A percentile compares a stretch with the other conserved stretches of the same genome.
phyloP scores from a whole-genome alignment of 2,888 invertebrate species.

The Drosophila multiciliata region DNA sequence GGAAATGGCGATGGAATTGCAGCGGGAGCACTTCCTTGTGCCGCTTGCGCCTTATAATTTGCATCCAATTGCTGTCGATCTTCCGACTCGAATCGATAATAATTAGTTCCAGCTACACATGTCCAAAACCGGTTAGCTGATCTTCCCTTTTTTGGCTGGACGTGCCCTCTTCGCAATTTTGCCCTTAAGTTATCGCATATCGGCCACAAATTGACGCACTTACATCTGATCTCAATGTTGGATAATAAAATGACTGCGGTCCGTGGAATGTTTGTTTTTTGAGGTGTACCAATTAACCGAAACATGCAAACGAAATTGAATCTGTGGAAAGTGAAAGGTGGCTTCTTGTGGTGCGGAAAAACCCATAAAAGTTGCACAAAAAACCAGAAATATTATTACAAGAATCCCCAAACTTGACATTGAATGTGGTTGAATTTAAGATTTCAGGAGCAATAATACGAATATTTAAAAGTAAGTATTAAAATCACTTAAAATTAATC shows the following conservation, averaged over 20 bases:
- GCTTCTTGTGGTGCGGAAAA: constrained; percentile 27
- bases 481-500: constrained; percentile 1
- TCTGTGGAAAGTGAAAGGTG: constrained; percentile 48
- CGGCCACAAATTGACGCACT: constrained; percentile 70
- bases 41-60: constrained; percentile 41
- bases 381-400: constrained; percentile 2
- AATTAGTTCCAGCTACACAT: constrained; percentile 52
- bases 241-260: constrained; percentile 48
- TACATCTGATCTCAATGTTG: constrained; percentile 64
- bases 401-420: constrained; percentile 20
- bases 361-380: constrained; percentile 27
- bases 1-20: constrained; percentile 35
- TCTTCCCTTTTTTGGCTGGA: constrained; percentile 21
- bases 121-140: constrained; percentile 45
- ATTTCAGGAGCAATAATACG: background rate
- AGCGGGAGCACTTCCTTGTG: constrained; percentile 60
- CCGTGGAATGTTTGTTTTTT: constrained; percentile 37
- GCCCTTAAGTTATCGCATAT: constrained; percentile 66
- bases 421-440: constrained; percentile 12
- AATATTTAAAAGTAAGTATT: too few relatives aligned
- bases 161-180: constrained; percentile 66
- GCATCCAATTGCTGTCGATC: constrained; percentile 37
- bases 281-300: constrained; percentile 14
- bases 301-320: constrained; percentile 34
- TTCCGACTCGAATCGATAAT: constrained; percentile 34